phyloP scores from a whole-genome alignment of 2,113 vertebrate genomes.

The Mastomys natalensis region DNA sequence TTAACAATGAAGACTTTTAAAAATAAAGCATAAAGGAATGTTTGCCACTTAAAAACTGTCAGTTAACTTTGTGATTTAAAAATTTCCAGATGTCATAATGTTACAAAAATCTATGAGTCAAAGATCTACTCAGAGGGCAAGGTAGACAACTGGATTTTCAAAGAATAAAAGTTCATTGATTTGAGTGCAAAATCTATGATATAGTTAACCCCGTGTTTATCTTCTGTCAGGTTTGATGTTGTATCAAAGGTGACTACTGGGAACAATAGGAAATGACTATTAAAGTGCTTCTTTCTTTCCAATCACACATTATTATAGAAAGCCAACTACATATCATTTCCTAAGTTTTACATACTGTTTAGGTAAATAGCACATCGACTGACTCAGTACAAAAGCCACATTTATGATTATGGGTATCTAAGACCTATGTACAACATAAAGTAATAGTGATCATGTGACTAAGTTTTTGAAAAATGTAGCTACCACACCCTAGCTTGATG shows the following conservation, averaged over 20 bases:
- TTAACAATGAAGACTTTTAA: background rate
- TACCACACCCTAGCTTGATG: too few species aligned
- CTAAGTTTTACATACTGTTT: background rate
- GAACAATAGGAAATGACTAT: background rate
- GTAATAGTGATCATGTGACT: background rate
- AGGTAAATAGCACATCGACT: background rate
- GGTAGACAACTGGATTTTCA: background rate
- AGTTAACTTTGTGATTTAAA: background rate
- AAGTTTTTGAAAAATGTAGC: background rate
- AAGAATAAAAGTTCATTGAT: background rate
- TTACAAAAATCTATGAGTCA: background rate
- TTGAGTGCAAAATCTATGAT: background rate
- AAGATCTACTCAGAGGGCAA: background rate
- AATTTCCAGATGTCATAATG: background rate
- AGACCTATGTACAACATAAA: background rate
- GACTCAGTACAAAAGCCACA: background rate
- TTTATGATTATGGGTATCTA: background rate
- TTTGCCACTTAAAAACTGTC: background rate
- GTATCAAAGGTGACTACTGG: background rate
- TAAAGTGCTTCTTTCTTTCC: background rate
- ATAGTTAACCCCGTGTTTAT: background rate
- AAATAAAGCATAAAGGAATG: background rate
- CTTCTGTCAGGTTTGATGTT: background rate
- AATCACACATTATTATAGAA: background rate
- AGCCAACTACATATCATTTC: background rate